A percentile compares a stretch with the other conserved stretches of the same genome.
Evolutionary conservation across 2,797 vertebrate species (phyloP).

Genomic region (Schizopygopsis pylzovi): DNA sequence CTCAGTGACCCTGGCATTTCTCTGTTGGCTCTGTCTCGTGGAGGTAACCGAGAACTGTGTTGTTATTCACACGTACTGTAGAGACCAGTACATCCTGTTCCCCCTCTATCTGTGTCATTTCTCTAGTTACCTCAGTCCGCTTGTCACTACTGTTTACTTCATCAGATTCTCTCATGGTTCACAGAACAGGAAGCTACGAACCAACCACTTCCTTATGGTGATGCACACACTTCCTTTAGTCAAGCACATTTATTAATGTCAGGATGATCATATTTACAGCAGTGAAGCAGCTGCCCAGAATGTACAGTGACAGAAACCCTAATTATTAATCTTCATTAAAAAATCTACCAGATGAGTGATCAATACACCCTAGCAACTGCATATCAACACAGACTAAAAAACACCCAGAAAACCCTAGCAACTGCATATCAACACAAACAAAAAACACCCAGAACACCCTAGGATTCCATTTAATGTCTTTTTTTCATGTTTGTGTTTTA

Average conservation of each 20-base stretch:
- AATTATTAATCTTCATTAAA: neutral
- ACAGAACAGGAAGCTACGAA: slow-evolving; percentile 64
- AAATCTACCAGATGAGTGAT: neutral
- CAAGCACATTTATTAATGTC: slow-evolving; percentile 50
- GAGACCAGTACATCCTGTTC: slow-evolving; percentile 29
- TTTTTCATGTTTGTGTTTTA: slow-evolving; percentile 8
- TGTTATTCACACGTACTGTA: neutral
- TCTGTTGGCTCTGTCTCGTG: slow-evolving; percentile 83
- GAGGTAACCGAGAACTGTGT: slow-evolving; percentile 75
- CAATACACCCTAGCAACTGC: neutral
- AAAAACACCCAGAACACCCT: neutral
- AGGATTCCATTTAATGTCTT: neutral
- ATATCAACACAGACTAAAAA: neutral
- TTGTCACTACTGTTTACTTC: slow-evolving; percentile 46
- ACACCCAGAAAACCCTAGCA: too few species aligned
- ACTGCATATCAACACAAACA: neutral
- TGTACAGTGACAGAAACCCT: neutral
- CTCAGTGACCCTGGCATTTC: slow-evolving; percentile 92
- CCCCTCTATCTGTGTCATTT: slow-evolving; percentile 14
- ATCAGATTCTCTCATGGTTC: slow-evolving; percentile 57
- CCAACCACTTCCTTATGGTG: slow-evolving; percentile 66
- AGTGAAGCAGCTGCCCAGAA: slow-evolving; percentile 9
- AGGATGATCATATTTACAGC: slow-evolving; percentile 1
- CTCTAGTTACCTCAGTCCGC: neutral
- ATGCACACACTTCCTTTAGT: slow-evolving; percentile 64